Conservation (phyloP, 2,113 vertebrate species). For the Phocoena phocoena region DNA sequence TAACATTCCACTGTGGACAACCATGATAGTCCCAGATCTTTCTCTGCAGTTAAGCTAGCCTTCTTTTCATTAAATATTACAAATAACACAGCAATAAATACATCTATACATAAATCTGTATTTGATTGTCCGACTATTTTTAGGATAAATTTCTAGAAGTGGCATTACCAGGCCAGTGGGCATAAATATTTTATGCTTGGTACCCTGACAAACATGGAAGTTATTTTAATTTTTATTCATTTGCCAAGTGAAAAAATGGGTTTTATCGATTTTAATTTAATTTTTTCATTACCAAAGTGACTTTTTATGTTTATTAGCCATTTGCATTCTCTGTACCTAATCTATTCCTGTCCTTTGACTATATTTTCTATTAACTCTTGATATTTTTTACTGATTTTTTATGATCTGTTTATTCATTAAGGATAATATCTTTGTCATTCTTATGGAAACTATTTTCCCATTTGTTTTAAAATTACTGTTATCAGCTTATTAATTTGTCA, state of each 20-base stretch:
- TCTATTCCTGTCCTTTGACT: neutral
- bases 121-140: neutral
- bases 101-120: neutral
- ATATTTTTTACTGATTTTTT: conserved; percentile 16
- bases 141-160: neutral
- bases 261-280: neutral
- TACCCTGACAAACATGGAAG: neutral
- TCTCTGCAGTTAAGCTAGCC: neutral
- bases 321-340: neutral
- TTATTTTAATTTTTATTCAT: neutral
- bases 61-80: neutral
- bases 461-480: conserved; percentile 40
- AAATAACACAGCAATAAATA: neutral
- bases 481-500: conserved; percentile 41
- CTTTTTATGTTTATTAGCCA: neutral
- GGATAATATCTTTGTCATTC: conserved; percentile 19
- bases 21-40: neutral
- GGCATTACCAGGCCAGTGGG: neutral
- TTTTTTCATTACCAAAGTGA: neutral
- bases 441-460: neutral
- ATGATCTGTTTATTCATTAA: conserved; percentile 15
- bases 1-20: neutral
- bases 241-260: neutral
- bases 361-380: neutral
- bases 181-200: neutral